These are phyloP conservation scores for Picus viridis DNA, from an alignment of 2,797 vertebrate genomes.

Conservation along the genomic window DNA sequence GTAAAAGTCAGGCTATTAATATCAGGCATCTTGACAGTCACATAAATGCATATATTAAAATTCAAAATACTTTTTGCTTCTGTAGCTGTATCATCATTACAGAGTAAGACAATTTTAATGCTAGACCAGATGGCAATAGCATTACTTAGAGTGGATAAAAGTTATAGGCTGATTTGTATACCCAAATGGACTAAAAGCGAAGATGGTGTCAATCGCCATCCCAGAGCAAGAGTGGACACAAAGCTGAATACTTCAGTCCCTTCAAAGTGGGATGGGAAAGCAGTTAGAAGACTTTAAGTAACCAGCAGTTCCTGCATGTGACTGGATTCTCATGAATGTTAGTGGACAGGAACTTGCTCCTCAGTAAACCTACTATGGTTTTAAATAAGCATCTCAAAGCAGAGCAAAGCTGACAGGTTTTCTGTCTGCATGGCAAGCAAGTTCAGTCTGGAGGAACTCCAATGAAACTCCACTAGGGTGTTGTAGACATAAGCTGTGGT, in stretches of 20 bases:
- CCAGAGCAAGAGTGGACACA: background rate
- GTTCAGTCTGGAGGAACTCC: background rate
- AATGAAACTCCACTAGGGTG: background rate
- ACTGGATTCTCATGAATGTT: background rate
- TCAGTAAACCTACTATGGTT: background rate
- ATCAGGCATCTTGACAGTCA: constrained; percentile 8
- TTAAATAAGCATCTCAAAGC: background rate
- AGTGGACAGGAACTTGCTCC: background rate
- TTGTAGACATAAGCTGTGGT: background rate
- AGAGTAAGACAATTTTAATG: constrained; percentile 5
- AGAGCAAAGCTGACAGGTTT: background rate
- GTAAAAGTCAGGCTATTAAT: constrained; percentile 49
- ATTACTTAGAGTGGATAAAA: background rate
- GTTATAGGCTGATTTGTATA: background rate
- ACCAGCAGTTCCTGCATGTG: background rate
- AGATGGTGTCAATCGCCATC: background rate
- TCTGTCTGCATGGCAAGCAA: background rate
- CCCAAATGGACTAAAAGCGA: background rate
- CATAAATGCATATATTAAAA: constrained; percentile 34
- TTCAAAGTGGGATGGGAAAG: fast-evolving
- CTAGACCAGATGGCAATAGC: background rate
- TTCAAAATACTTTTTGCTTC: constrained; percentile 28
- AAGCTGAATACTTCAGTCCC: background rate
- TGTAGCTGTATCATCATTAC: constrained; percentile 24
- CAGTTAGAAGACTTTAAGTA: background rate